phyloP scores from a whole-genome alignment of 2,797 vertebrate species.

The Sebastes minor region DNA sequence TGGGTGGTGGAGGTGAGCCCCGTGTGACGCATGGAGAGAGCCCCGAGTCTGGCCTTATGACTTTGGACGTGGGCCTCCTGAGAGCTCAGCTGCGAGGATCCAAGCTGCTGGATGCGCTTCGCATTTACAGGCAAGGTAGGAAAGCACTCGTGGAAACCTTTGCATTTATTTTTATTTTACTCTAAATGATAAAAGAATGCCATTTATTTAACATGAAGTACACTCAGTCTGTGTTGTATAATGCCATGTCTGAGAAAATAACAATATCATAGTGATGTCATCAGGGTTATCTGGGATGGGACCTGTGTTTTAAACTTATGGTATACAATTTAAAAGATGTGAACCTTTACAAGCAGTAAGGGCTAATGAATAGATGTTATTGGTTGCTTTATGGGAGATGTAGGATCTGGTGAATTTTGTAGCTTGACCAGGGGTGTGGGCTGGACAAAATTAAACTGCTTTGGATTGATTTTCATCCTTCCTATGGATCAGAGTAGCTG shows the following conservation, averaged over 20 bases:
- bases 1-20: slow-evolving; percentile 83
- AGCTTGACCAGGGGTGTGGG: background rate
- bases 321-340: background rate
- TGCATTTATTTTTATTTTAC: background rate
- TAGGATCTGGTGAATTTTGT: background rate
- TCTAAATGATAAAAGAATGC: background rate
- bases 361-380: background rate
- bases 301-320: background rate
- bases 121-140: slow-evolving; percentile 96
- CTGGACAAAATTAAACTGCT: background rate
- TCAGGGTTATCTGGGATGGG: background rate
- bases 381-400: background rate
- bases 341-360: background rate
- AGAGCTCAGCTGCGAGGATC: slow-evolving; percentile 93
- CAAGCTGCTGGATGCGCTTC: slow-evolving; percentile 91
- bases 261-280: background rate
- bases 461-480: background rate
- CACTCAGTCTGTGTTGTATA: background rate
- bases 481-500: background rate
- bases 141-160: background rate
- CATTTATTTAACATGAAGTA: background rate
- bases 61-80: slow-evolving; percentile 90
- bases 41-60: slow-evolving; percentile 91
- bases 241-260: background rate
- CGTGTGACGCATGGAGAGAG: slow-evolving; percentile 87